These are phyloP conservation scores for Amblyornis subalaris DNA, from an alignment of 2,113 vertebrate genomes.

Conservation along the genomic window DNA sequence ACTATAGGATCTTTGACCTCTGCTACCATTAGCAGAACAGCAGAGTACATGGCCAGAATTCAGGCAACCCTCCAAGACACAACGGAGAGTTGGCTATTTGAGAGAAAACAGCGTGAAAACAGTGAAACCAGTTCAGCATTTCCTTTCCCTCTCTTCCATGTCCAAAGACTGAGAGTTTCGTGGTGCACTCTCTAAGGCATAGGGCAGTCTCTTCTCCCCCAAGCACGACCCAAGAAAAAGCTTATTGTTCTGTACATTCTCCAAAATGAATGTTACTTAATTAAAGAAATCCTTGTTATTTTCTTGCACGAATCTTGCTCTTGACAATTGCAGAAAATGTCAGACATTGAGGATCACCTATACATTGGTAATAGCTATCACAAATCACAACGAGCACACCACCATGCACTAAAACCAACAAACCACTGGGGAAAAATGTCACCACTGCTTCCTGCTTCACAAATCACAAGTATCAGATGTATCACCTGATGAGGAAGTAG, in stretches of 20 bases:
- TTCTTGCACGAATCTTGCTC: not conserved
- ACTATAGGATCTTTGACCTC: not conserved
- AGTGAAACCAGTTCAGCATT: not conserved
- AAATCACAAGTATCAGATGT: not conserved
- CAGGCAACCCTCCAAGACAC: not conserved
- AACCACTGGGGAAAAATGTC: not conserved
- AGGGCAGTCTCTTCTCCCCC: not conserved
- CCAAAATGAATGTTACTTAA: not conserved
- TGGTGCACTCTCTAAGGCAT: not conserved
- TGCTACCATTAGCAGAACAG: not conserved
- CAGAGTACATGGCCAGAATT: not conserved
- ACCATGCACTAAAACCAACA: not conserved
- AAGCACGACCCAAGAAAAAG: not conserved
- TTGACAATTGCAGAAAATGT: not conserved
- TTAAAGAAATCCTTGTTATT: not conserved
- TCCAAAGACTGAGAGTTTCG: not conserved
- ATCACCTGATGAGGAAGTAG: not conserved
- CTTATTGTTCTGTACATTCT: not conserved
- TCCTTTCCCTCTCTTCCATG: not conserved
- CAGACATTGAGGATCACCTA: not conserved
- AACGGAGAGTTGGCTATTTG: not conserved
- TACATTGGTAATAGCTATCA: not conserved
- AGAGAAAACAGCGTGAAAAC: not conserved
- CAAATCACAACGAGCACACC: not conserved
- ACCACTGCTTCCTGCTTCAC: not conserved